These are phyloP conservation scores for Holacanthus passer DNA, from an alignment of 2,113 vertebrate genomes.

Conservation along the genomic window DNA sequence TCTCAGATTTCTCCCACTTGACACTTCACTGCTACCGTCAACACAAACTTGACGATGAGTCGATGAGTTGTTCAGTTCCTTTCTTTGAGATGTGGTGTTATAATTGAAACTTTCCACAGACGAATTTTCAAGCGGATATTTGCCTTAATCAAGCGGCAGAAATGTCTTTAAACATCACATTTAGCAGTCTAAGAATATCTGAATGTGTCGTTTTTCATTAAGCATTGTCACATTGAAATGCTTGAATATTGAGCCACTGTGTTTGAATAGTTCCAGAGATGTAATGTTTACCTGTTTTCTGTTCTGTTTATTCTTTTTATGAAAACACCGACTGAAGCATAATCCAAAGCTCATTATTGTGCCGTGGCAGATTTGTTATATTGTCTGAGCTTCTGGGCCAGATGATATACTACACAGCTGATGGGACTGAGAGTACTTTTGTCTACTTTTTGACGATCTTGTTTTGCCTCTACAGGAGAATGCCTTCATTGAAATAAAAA, in stretches of 20 bases:
- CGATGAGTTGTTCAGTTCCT: not conserved
- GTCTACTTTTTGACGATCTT: conserved; percentile 47
- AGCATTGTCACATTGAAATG: not conserved
- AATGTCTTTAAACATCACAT: not conserved
- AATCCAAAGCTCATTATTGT: conserved; percentile 39
- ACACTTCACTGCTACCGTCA: conserved; percentile 1
- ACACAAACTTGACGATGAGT: not conserved
- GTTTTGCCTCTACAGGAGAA: conserved; percentile 43
- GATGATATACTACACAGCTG: conserved; percentile 2
- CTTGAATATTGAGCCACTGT: not conserved
- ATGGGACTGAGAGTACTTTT: conserved; percentile 28
- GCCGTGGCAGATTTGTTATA: conserved; percentile 17
- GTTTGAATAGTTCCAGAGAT: conserved; percentile 3
- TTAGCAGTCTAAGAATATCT: not conserved
- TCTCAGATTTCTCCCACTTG: conserved; percentile 14
- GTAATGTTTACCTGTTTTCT: not conserved
- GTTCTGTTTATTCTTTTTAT: conserved; percentile 34
- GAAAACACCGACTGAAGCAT: conserved; percentile 10
- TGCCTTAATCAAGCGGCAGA: not conserved
- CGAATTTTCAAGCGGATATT: not conserved
- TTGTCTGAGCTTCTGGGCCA: conserved; percentile 20
- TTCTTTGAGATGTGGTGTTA: conserved; percentile 1
- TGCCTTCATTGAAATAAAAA: conserved; percentile 27
- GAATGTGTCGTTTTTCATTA: not conserved
- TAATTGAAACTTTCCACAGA: not conserved